Percentiles rank a stretch among this genome's conserved stretches.
These are phyloP conservation scores for Tanytarsus gracilentus DNA, from an alignment of 2,888 invertebrate species.

Conservation along the genomic window DNA sequence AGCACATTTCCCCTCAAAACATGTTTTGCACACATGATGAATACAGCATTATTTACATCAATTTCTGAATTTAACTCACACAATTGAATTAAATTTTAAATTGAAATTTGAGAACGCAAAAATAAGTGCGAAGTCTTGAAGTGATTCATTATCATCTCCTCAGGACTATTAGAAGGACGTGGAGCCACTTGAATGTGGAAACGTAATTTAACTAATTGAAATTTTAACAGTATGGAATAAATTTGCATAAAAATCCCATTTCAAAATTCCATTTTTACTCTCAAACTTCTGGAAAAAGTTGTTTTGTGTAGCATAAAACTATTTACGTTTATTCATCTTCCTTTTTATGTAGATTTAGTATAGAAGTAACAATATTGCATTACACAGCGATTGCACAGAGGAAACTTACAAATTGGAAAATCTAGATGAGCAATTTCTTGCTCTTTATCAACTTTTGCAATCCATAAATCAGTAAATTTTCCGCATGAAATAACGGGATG, in stretches of 20 bases:
- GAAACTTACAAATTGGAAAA: too few species aligned
- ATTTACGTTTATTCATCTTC: neutral
- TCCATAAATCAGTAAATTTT: too few species aligned
- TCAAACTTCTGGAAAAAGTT: too few species aligned
- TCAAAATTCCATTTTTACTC: conserved; percentile 21
- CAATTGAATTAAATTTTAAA: conserved; percentile 28
- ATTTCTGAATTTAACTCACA: conserved; percentile 18
- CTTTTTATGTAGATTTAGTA: too few species aligned
- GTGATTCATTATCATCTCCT: too few species aligned
- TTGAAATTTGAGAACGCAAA: conserved; percentile 22
- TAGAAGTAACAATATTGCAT: too few species aligned
- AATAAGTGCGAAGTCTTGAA: too few species aligned
- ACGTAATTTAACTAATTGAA: conserved; percentile 26
- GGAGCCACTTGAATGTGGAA: neutral
- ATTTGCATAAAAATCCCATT: conserved; percentile 28
- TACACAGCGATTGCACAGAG: too few species aligned
- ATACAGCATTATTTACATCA: conserved; percentile 22
- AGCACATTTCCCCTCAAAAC: neutral
- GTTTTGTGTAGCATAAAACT: too few species aligned
- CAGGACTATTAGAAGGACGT: neutral
- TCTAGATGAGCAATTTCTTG: too few species aligned
- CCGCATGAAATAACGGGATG: too few species aligned
- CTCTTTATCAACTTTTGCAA: too few species aligned
- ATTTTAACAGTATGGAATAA: conserved; percentile 18
- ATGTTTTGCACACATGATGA: neutral